Evolutionary conservation across 2,888 invertebrate genomes (phyloP).

Genomic region (Noctuana brunneofusca): DNA sequence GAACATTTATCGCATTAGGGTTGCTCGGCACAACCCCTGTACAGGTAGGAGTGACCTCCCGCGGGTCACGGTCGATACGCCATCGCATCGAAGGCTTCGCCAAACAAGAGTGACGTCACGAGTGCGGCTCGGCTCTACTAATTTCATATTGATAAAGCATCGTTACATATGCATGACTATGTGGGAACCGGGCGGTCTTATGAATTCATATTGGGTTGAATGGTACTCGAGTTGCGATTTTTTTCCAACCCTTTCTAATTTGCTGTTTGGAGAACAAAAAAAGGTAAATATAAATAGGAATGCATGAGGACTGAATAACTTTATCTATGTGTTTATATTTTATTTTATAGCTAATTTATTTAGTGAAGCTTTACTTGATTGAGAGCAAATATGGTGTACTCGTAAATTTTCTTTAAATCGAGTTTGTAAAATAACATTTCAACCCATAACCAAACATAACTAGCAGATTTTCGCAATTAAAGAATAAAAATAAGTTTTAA

Average conservation of each 20-base stretch:
- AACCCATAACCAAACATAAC: background rate
- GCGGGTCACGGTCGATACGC: slow-evolving; percentile 24
- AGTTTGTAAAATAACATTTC: background rate
- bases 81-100: background rate
- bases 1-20: slow-evolving; percentile 8
- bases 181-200: background rate
- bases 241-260: background rate
- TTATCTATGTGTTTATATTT: no score
- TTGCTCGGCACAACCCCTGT: slow-evolving; percentile 13
- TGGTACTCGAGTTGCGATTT: background rate
- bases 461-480: background rate
- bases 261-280: no score
- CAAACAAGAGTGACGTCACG: background rate
- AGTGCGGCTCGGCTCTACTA: background rate
- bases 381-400: no score
- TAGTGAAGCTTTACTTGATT: no score
- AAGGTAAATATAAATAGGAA: background rate
- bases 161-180: slow-evolving; percentile 12
- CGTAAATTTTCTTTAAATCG: no score
- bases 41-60: slow-evolving; percentile 9
- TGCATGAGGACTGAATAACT: no score
- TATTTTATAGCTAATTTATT: no score
- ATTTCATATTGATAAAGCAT: slow-evolving; percentile 10
- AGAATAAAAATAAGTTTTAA: background rate
- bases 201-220: background rate